Conservation (phyloP, 2,888 invertebrate species). For the Sepioteuthis lessoniana region DNA sequence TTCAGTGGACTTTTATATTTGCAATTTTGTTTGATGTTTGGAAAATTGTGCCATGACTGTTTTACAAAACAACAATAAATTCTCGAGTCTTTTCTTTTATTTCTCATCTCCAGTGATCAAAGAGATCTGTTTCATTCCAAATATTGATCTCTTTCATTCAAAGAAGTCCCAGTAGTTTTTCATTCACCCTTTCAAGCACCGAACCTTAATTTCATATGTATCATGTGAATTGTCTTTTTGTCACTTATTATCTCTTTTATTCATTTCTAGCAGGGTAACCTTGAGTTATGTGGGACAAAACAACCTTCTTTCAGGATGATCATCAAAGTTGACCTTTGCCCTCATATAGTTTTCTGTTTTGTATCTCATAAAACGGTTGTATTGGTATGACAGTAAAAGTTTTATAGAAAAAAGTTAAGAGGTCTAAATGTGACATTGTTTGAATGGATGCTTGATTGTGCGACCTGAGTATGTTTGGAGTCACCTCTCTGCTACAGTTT, state of each 20-base stretch:
- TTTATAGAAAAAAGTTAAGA: no score
- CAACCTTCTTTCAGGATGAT: no score
- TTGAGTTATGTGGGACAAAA: neutral
- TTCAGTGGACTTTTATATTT: neutral
- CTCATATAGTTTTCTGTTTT: no score
- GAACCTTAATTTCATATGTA: neutral
- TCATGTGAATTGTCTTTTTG: neutral
- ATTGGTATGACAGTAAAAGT: no score
- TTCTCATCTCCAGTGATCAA: neutral
- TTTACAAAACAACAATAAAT: neutral
- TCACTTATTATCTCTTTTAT: neutral
- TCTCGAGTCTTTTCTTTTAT: neutral
- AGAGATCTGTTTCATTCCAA: neutral
- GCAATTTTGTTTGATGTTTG: neutral
- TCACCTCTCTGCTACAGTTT: no score
- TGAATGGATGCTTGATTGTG: no score
- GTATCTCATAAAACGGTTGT: no score
- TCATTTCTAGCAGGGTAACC: neutral
- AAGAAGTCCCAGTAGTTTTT: neutral
- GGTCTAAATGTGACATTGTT: no score
- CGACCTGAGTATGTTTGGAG: no score
- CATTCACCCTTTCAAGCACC: neutral
- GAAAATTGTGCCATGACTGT: neutral
- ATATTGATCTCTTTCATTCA: neutral
- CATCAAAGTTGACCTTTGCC: no score